phyloP scores from a whole-genome alignment of 2,113 vertebrate genomes.

The Tachuris rubrigastra region DNA sequence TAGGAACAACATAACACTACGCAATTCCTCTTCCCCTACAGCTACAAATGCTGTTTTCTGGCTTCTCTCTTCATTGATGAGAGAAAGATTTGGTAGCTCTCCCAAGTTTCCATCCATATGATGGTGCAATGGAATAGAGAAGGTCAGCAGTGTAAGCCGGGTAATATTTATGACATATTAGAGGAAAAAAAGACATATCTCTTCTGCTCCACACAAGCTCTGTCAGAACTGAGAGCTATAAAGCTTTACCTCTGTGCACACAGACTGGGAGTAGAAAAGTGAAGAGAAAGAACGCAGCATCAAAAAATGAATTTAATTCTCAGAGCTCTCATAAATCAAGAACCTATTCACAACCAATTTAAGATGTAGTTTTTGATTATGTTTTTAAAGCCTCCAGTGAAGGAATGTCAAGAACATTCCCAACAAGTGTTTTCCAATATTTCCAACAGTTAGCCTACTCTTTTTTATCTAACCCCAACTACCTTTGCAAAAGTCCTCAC shows the following conservation, averaged over 20 bases:
- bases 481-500: neutral
- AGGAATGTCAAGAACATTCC: neutral
- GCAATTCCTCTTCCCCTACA: neutral
- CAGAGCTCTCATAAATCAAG: neutral
- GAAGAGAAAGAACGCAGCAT: neutral
- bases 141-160: neutral
- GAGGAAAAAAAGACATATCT: neutral
- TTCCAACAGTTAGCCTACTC: neutral
- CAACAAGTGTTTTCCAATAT: neutral
- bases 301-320: neutral
- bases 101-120: neutral
- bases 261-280: neutral
- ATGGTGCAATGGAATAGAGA: neutral
- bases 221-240: neutral
- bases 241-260: neutral
- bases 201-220: neutral
- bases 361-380: accelerated
- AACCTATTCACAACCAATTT: neutral
- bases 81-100: neutral
- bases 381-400: neutral
- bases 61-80: neutral
- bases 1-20: neutral
- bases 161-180: neutral
- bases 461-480: neutral
- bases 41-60: neutral